phyloP scores from a whole-genome alignment of 2,113 vertebrate genomes.

The Nanger granti region DNA sequence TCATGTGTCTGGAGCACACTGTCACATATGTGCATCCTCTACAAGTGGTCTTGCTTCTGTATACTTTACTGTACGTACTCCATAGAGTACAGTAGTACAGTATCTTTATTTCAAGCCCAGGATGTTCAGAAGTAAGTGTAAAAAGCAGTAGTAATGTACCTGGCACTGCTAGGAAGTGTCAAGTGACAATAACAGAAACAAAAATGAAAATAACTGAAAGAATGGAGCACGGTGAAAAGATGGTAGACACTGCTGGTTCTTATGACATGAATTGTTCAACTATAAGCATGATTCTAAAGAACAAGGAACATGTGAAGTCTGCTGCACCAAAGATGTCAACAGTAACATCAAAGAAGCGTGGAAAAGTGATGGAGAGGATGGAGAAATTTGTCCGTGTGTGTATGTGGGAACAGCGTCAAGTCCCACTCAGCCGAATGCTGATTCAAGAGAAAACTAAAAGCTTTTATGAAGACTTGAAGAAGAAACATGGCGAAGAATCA shows the following conservation, averaged over 20 bases:
- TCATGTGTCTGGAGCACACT: background rate
- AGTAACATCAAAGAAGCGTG: background rate
- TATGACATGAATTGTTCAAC: background rate
- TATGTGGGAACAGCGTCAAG: background rate
- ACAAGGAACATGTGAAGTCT: background rate
- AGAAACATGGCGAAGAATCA: background rate
- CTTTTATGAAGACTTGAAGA: background rate
- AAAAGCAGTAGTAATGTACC: background rate
- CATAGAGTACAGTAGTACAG: background rate
- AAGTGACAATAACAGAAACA: background rate
- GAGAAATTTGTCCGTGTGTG: background rate
- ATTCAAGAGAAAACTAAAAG: background rate
- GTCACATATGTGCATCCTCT: background rate
- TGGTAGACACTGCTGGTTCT: background rate
- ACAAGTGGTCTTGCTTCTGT: background rate
- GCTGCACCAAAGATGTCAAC: background rate
- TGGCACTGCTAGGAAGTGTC: background rate
- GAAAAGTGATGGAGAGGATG: background rate
- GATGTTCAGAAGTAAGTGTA: background rate
- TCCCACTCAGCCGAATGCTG: background rate
- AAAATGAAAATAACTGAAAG: background rate
- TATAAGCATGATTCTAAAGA: background rate
- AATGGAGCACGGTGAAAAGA: background rate
- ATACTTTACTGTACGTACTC: background rate
- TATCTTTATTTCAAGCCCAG: background rate